Evolutionary conservation across 1,140 invertebrate species (phyloP), one percentile per base, ranked within the genome.

Genomic region (Leptoteleia sp.): DNA sequence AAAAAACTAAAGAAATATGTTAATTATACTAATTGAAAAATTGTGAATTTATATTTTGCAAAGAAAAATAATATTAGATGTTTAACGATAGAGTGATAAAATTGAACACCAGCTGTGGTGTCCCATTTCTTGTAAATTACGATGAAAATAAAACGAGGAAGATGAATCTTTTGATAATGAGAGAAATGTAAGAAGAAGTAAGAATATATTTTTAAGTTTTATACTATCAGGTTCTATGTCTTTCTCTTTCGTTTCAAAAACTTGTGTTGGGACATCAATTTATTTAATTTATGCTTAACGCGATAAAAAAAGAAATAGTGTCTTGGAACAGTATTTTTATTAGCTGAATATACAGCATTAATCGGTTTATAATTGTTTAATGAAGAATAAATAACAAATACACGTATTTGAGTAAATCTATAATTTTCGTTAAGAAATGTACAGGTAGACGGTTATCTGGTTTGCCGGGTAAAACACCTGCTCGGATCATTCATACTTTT

Each of bases 121-220:
- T 75, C 25, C 71, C 9, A 61, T 67, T 67, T 75, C 38, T 54
- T 16, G 17, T 75, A 59, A 75, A 29, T 75, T 75, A 65, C 8
- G 59, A 59, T 43, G 52, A 57, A 43, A 62, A 75, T 57, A 62
- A 73, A 52, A 31, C 31, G 16, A 27, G 16, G 4, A 62, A 65
- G 71, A 65, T 22, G 52, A 57, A 59, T 38, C 50, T 45, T 1
- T 12, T 33, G 42, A 75, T 67, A 67, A 67, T 38, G 47, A 61
- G 54, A 65, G 61, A 59, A 75, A 67, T 52, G 71, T 57, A 52
- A 65, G 11, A 52, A 57, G 42, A 64, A 3, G 16, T 19, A 57
- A 17, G 27, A 50, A 42, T 42, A 40, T 47, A 38, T 29, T 6
- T 33, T 2, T 15, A 31, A 38, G 27, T n/a, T 17, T 9, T 16